Conservation (phyloP, 2,113 vertebrate species). For the Copsychus sechellarum region DNA sequence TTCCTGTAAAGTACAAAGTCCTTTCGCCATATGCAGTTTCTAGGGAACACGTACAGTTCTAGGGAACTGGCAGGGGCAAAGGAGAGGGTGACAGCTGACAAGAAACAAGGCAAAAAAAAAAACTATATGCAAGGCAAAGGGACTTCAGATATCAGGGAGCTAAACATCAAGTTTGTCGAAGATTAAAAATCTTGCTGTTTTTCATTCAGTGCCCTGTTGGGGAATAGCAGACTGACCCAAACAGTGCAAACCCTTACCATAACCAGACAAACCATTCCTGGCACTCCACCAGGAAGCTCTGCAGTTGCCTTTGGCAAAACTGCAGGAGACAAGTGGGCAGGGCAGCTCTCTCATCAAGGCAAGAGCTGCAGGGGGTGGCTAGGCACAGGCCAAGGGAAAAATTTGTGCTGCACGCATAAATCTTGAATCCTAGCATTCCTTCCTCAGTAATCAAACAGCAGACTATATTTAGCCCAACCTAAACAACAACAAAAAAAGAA, state of each 20-base stretch:
- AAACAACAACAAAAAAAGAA: slow-evolving; percentile 49
- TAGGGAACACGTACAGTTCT: background rate
- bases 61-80: background rate
- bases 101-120: background rate
- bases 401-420: background rate
- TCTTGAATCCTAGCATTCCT: slow-evolving; percentile 10
- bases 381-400: background rate
- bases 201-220: background rate
- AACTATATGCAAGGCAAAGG: background rate
- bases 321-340: background rate
- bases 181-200: background rate
- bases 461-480: slow-evolving; percentile 47
- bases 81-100: background rate
- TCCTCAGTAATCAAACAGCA: background rate
- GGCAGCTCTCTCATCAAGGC: background rate
- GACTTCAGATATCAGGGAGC: background rate
- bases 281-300: background rate
- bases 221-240: background rate
- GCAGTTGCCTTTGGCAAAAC: background rate
- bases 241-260: background rate
- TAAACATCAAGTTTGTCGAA: background rate
- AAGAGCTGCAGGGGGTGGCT: background rate
- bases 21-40: background rate
- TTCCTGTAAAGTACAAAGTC: background rate
- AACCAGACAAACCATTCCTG: background rate